A percentile compares a stretch with the other conserved stretches of the same genome.
Evolutionary conservation across 1,140 invertebrate genomes (phyloP).

Genomic region (Pseudomyrmex gracilis): DNA sequence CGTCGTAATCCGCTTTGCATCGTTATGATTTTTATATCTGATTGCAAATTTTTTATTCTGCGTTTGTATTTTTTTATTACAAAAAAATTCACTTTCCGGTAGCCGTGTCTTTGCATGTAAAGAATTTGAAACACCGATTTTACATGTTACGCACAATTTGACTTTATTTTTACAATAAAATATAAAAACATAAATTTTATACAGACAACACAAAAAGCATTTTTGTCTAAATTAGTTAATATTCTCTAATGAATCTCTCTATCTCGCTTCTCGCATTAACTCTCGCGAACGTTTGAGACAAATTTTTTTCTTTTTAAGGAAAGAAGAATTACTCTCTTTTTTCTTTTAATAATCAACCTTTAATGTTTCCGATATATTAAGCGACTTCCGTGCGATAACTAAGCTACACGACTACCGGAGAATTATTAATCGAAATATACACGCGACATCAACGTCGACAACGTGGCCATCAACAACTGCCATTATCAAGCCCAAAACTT

Average conservation of each 20-base stretch:
- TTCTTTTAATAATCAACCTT: too few relatives aligned
- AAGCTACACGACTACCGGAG: neutral
- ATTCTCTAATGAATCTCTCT: neutral
- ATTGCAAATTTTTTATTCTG: neutral
- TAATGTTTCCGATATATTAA: too few relatives aligned
- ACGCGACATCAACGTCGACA: neutral
- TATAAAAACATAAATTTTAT: too few relatives aligned
- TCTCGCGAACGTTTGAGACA: neutral
- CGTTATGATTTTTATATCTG: neutral
- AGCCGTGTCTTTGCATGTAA: neutral
- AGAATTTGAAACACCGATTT: too few relatives aligned
- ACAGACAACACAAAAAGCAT: too few relatives aligned
- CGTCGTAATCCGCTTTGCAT: neutral
- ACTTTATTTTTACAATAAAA: neutral
- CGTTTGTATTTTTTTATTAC: neutral
- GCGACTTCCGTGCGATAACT: neutral
- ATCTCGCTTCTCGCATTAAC: neutral
- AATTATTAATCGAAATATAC: neutral
- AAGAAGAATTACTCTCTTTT: neutral
- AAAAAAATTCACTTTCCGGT: neutral
- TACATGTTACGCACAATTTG: neutral
- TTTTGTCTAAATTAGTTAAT: too few relatives aligned
- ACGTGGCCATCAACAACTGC: neutral
- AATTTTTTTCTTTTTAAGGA: neutral
- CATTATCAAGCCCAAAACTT: constrained; percentile 54